phyloP scores from a whole-genome alignment of 2,797 vertebrate genomes.

The Pogonophryne albipinna region DNA sequence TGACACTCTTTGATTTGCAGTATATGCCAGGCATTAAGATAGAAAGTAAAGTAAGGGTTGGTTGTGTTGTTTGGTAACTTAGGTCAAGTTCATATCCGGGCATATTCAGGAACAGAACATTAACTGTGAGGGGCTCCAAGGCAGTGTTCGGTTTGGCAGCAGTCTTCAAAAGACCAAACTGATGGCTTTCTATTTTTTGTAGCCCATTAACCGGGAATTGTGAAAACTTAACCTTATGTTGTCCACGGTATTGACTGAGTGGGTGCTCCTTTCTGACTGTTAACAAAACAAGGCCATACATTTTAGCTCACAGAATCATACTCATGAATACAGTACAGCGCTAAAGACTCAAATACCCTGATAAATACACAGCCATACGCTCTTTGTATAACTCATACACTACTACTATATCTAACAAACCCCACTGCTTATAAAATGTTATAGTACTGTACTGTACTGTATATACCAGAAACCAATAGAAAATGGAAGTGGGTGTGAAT shows the following conservation, averaged over 20 bases:
- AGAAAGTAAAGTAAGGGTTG: conserved; percentile 43
- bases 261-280: conserved; percentile 7
- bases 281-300: background rate
- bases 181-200: conserved; percentile 12
- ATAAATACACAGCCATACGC: background rate
- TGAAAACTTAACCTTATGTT: conserved; percentile 15
- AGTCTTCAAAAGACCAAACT: conserved; percentile 25
- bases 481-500: background rate
- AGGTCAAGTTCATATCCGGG: conserved; percentile 55
- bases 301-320: background rate
- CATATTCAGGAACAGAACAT: conserved; percentile 50
- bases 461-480: background rate
- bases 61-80: conserved; percentile 63
- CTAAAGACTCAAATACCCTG: background rate
- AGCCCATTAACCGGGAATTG: conserved; percentile 3
- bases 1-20: conserved; percentile 32
- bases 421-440: background rate
- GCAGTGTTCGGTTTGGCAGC: conserved; percentile 36
- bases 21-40: conserved; percentile 14
- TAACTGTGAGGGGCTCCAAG: conserved; percentile 28
- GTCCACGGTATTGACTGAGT: background rate
- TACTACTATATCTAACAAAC: background rate
- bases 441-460: background rate
- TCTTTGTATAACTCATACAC: background rate
- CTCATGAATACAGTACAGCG: background rate